Conservation (phyloP, 2,888 invertebrate species). For the Zygothrica quintamaculata region DNA sequence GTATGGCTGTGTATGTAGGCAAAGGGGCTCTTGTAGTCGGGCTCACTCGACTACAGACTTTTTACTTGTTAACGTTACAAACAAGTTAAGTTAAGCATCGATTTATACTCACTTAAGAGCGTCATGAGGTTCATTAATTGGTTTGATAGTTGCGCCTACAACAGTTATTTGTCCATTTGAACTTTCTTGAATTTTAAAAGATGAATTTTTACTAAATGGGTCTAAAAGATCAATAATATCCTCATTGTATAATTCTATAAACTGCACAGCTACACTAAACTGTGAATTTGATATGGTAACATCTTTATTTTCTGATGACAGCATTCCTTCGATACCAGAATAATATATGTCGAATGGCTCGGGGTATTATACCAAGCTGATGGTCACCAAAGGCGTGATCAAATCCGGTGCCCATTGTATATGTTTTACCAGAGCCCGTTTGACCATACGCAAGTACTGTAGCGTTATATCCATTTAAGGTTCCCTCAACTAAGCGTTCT, state of each 20-base stretch:
- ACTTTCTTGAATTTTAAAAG: conserved; percentile 94
- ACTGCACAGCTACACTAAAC: conserved; percentile 94
- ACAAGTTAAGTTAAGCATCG: too few species aligned
- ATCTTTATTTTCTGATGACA: conserved; percentile 84
- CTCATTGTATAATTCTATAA: conserved; percentile 98
- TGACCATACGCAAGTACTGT: conserved; percentile 98
- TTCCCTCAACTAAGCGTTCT: conserved; percentile 93
- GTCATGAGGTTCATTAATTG: conserved; percentile 91
- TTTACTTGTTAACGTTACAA: too few species aligned
- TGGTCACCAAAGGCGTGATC: conserved; percentile 88
- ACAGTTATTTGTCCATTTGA: conserved; percentile 94
- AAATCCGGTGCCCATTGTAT: conserved; percentile 99
- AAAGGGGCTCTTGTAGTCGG: too few species aligned
- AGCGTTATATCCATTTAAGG: conserved; percentile 98
- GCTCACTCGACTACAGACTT: too few species aligned
- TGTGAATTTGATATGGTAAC: conserved; percentile 85
- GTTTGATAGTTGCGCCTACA: conserved; percentile 93
- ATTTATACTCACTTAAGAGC: conserved; percentile 87
- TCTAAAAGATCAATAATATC: conserved; percentile 98
- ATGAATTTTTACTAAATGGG: conserved; percentile 86
- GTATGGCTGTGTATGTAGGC: too few species aligned
- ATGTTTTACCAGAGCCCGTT: conserved; percentile 99
- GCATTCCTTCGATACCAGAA: conserved; percentile 89
- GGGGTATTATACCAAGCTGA: conserved; percentile 95
- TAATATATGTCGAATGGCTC: conserved; percentile 97